These are phyloP conservation scores for Sakesphorus luctuosus DNA, from an alignment of 2,113 vertebrate species.

Conservation along the genomic window DNA sequence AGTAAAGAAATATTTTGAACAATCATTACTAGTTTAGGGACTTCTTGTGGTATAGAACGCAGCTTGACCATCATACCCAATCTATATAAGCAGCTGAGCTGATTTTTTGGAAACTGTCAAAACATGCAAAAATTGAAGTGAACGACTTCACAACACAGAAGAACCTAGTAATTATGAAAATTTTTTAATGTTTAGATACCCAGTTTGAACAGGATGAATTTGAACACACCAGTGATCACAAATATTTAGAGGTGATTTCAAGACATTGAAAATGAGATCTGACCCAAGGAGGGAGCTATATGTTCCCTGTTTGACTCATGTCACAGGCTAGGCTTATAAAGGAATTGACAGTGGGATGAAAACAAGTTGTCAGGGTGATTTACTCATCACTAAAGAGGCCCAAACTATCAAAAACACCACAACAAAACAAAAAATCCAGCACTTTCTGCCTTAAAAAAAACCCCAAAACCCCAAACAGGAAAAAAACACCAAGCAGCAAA, in stretches of 20 bases:
- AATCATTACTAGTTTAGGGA: background rate
- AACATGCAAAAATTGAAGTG: background rate
- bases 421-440: background rate
- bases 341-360: background rate
- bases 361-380: background rate
- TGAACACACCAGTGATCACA: background rate
- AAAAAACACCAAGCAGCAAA: background rate
- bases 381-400: background rate
- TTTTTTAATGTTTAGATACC: background rate
- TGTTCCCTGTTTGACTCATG: background rate
- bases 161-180: background rate
- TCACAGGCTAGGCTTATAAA: background rate
- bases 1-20: background rate
- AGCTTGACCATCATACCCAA: background rate
- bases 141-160: background rate
- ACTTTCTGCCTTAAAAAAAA: fast-evolving
- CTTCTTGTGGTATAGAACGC: background rate
- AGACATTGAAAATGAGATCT: background rate
- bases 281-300: background rate
- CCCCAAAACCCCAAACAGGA: too few species aligned
- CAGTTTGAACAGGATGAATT: background rate
- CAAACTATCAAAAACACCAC: background rate
- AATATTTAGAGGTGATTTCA: background rate
- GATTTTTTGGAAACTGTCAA: background rate
- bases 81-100: background rate